Evolutionary conservation across 2,797 vertebrate genomes (phyloP).

Genomic region (Myripristis jacobus): DNA sequence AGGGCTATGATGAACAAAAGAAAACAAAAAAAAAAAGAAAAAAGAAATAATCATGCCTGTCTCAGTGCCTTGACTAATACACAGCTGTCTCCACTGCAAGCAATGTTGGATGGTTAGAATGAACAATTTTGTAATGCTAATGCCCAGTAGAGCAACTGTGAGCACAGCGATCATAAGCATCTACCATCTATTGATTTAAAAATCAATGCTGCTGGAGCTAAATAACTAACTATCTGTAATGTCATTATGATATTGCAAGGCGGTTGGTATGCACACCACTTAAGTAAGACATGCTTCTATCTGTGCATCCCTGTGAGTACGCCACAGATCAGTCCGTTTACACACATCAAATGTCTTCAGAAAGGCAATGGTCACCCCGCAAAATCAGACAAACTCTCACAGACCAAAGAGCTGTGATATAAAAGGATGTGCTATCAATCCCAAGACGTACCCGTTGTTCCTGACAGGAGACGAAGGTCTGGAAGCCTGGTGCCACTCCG

Average conservation of each 20-base stretch:
- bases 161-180: no score
- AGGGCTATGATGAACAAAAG: no score
- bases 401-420: neutral
- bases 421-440: conserved; percentile 6
- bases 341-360: neutral
- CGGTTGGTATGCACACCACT: neutral
- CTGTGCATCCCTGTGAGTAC: neutral
- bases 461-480: conserved; percentile 99
- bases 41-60: no score
- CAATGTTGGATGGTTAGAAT: no score
- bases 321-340: neutral
- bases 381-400: neutral
- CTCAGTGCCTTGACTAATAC: no score
- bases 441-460: conserved; percentile 92
- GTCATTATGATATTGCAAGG: no score
- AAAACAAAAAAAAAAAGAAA: neutral
- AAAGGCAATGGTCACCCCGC: neutral
- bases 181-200: no score
- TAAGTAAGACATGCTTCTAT: neutral
- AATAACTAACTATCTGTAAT: no score
- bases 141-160: no score
- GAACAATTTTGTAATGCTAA: no score
- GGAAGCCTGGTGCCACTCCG: conserved; percentile 96
- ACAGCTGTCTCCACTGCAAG: no score
- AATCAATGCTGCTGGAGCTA: no score